phyloP scores from a whole-genome alignment of 2,113 vertebrate species.

The Ariopsis seemanni region DNA sequence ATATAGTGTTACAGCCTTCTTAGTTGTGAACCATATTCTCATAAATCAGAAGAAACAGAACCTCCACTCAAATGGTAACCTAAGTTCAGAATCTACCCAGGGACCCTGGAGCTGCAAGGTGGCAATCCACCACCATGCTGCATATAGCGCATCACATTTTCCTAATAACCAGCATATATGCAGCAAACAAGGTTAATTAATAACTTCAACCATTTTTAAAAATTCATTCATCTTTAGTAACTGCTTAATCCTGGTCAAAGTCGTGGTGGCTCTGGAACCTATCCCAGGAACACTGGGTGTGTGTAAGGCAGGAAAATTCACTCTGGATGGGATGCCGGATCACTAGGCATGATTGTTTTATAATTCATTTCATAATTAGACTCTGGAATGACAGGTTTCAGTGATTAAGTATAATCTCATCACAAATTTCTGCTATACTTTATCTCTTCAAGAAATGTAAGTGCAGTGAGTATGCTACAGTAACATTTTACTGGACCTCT shows the following conservation, averaged over 20 bases:
- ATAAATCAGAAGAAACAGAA: neutral
- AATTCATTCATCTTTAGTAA: neutral
- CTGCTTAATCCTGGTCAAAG: neutral
- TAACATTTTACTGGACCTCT: neutral
- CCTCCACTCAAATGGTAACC: neutral
- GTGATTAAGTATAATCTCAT: neutral
- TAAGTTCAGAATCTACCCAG: neutral
- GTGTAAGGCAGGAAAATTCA: neutral
- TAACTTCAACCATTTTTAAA: neutral
- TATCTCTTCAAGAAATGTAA: neutral
- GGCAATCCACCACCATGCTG: neutral
- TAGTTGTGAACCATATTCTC: neutral
- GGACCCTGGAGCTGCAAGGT: neutral
- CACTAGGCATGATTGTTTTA: neutral
- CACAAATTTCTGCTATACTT: neutral
- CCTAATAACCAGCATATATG: neutral
- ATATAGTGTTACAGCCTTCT: neutral
- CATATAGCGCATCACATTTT: neutral
- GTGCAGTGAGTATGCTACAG: neutral
- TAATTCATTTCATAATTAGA: neutral
- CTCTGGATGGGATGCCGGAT: neutral
- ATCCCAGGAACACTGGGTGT: neutral
- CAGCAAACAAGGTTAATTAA: neutral
- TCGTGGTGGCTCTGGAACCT: neutral
- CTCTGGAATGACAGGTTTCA: neutral